These are phyloP conservation scores for Acromyrmex heyeri DNA, from an alignment of 1,140 invertebrate genomes.

Conservation along the genomic window DNA sequence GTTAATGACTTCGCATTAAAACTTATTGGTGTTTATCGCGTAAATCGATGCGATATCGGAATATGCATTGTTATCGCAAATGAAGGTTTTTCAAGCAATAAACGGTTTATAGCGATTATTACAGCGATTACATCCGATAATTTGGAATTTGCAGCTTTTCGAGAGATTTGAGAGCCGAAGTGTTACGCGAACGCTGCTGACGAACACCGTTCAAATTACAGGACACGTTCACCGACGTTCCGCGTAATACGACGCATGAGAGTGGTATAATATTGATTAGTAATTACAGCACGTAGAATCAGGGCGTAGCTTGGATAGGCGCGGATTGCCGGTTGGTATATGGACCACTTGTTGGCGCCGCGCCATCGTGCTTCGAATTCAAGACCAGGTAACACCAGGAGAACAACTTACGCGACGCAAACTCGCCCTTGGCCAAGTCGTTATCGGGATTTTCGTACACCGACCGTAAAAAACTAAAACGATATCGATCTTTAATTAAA, in stretches of 20 bases:
- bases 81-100: conserved; percentile 57
- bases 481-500: conserved; percentile 41
- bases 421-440: conserved; percentile 44
- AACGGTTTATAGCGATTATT: conserved; percentile 48
- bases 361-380: conserved; percentile 81
- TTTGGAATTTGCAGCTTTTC: conserved; percentile 44
- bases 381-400: conserved; percentile 76
- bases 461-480: conserved; percentile 40
- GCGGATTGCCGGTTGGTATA: conserved; percentile 80
- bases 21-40: conserved; percentile 59
- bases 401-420: conserved; percentile 72
- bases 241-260: conserved; percentile 62
- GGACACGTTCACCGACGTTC: conserved; percentile 73
- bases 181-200: conserved; percentile 1
- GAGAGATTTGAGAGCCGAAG: neutral
- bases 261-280: conserved; percentile 82
- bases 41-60: conserved; percentile 46
- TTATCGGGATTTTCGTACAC: conserved; percentile 36
- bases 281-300: conserved; percentile 85
- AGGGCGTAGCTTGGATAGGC: conserved; percentile 75
- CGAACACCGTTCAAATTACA: conserved; percentile 69
- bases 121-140: conserved; percentile 53
- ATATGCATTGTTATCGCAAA: conserved; percentile 53
- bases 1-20: conserved; percentile 58
- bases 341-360: conserved; percentile 85